A percentile compares a stretch with the other conserved stretches of the same genome.
These are phyloP conservation scores for Strongylocentrotus purpuratus DNA, from an alignment of 35 echinoderm and acorn worm species.

Conservation along the genomic window DNA sequence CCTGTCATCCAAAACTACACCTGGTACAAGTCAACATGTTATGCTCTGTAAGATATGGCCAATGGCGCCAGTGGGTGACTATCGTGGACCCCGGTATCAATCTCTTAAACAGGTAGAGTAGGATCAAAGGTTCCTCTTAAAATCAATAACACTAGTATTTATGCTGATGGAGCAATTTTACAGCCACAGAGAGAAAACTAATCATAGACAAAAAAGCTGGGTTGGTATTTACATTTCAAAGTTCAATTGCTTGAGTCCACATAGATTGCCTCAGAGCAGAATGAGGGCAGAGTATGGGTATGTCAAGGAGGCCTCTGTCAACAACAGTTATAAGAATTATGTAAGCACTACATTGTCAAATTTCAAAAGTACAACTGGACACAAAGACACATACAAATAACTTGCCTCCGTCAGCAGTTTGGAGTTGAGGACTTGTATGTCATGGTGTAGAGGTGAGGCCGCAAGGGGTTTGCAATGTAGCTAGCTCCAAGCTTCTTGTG, in stretches of 20 bases:
- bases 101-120: neutral
- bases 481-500: neutral
- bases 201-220: neutral
- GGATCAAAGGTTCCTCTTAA: neutral
- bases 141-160: neutral
- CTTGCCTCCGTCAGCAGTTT: neutral
- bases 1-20: neutral
- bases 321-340: neutral
- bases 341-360: neutral
- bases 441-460: neutral
- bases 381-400: slow-evolving; percentile 18
- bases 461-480: no score
- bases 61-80: neutral
- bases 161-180: neutral
- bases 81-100: neutral
- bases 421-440: neutral
- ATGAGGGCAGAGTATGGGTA: neutral
- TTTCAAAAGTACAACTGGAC: neutral
- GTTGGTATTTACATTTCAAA: neutral
- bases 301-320: neutral
- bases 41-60: neutral
- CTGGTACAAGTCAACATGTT: neutral
- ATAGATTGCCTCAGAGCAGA: neutral
- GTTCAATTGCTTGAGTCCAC: neutral
- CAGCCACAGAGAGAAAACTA: neutral